These are phyloP conservation scores for Eupithecia exiguata DNA, from an alignment of 2,888 invertebrate species.

Conservation along the genomic window DNA sequence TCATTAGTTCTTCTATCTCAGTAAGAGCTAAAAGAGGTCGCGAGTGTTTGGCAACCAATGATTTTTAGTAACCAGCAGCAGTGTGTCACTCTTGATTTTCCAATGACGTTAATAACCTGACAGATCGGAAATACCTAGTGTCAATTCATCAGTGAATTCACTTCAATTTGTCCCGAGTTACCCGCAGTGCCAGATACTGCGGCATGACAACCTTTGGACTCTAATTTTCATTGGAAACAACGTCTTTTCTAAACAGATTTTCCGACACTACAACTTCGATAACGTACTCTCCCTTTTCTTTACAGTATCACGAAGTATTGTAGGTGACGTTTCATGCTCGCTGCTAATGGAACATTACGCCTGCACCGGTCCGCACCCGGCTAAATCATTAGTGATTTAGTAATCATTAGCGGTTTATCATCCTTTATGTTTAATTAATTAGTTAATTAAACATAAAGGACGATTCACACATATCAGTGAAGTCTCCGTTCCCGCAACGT, in stretches of 20 bases:
- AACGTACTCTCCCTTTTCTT: neutral
- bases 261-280: too few relatives aligned
- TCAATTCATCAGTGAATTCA: constrained; percentile 28
- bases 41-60: neutral
- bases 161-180: constrained; percentile 23
- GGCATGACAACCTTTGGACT: constrained; percentile 8
- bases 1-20: too few relatives aligned
- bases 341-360: too few relatives aligned
- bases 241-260: too few relatives aligned
- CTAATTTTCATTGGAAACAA: neutral
- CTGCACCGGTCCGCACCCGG: too few relatives aligned
- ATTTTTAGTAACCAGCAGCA: neutral
- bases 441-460: too few relatives aligned
- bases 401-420: too few relatives aligned
- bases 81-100: neutral
- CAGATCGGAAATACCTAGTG: constrained; percentile 9
- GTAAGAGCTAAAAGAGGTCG: neutral
- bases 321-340: too few relatives aligned
- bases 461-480: too few relatives aligned
- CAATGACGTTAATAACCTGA: constrained; percentile 10
- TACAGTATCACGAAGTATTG: neutral
- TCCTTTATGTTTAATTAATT: too few relatives aligned
- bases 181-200: constrained; percentile 11
- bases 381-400: too few relatives aligned
- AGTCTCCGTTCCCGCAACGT: too few relatives aligned